Base-by-base conservation (phyloP, 1,140 invertebrate genomes). In the Drosophila baimaii region DNA sequence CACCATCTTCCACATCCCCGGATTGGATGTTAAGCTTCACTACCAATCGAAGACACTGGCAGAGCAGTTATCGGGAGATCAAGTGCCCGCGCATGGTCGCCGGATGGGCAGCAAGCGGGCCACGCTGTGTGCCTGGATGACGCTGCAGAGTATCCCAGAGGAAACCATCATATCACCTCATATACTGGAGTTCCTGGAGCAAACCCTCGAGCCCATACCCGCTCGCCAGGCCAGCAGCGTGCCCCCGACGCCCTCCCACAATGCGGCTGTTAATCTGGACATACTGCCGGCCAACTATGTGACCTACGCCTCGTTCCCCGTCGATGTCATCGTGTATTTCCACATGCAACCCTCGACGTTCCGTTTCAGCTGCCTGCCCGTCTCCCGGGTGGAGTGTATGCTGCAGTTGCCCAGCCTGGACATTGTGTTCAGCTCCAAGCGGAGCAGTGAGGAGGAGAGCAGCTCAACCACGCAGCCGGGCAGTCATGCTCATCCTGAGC, bases 311-410 rank as follows among this genome's bases (percentile, higher is more conserved):
- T 98, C 97, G 63, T 99, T 99, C 91, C 98, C 98, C 0, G 98
- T 99, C 0, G 98, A 99, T 93, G 98, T 99, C 10, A 97, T 99
- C 79, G 98, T 99, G 8, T 99, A 99, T 92, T 98, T 99, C 93
- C 97, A 98, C 91, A 98, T 99, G 95, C 97, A 99, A 90, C 98
- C 98, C 0, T 98, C 98, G 13, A 97, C 97, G 3, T 98, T 99
- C 90, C 94, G 97, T 65, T 99, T 99, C 92, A 98, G 98, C 68
- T 99, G 98, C 93, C 93, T 99, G 73, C 98, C 98, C 6, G 96
- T 98, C 1, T 99, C 98, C 5, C 93, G 98, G 56, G 98, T 99
- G 2, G 98, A 99, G 92, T 99, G 99, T 92, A 96, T 99, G 94
- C 93, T 99, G 12, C 97, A 98, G 89, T 93, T 99, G 66, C 99